phyloP scores from a whole-genome alignment of 2,113 vertebrate species.

The Smithornis capensis region DNA sequence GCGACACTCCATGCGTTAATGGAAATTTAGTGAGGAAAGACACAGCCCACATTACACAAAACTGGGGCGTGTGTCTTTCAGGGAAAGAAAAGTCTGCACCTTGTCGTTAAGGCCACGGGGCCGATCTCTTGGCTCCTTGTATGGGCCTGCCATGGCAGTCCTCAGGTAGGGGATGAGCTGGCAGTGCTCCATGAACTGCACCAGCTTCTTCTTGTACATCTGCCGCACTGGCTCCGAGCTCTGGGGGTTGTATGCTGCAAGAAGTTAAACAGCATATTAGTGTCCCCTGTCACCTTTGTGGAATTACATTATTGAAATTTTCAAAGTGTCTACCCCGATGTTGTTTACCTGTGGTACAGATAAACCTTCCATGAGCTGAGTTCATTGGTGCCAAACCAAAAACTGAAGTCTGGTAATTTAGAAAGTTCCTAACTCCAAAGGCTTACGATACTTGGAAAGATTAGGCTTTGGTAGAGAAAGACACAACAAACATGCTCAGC shows the following conservation, averaged over 20 bases:
- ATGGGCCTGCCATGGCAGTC: constrained; percentile 75
- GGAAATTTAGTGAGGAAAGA: background rate
- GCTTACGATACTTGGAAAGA: rapidly evolving
- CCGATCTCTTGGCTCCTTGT: constrained; percentile 72
- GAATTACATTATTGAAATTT: no score
- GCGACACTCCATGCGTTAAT: background rate
- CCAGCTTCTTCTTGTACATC: constrained; percentile 84
- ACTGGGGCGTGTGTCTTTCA: constrained; percentile 63
- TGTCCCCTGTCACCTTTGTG: rapidly evolving
- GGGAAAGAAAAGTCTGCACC: constrained; percentile 79
- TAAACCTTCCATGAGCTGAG: rapidly evolving
- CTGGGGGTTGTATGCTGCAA: constrained; percentile 84
- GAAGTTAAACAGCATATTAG: background rate
- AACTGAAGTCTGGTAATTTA: background rate
- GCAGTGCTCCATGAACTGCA: constrained; percentile 82
- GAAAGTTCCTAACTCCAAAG: background rate
- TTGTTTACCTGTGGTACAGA: rapidly evolving
- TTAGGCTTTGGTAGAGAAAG: background rate
- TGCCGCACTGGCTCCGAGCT: constrained; percentile 73
- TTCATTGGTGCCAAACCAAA: rapidly evolving
- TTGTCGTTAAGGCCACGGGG: constrained; percentile 81
- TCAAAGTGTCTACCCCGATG: background rate
- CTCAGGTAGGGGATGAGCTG: constrained; percentile 86
- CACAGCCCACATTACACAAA: background rate
- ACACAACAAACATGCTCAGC: background rate